These are phyloP conservation scores for Calonectris borealis DNA, from an alignment of 2,113 vertebrate genomes.

Conservation along the genomic window DNA sequence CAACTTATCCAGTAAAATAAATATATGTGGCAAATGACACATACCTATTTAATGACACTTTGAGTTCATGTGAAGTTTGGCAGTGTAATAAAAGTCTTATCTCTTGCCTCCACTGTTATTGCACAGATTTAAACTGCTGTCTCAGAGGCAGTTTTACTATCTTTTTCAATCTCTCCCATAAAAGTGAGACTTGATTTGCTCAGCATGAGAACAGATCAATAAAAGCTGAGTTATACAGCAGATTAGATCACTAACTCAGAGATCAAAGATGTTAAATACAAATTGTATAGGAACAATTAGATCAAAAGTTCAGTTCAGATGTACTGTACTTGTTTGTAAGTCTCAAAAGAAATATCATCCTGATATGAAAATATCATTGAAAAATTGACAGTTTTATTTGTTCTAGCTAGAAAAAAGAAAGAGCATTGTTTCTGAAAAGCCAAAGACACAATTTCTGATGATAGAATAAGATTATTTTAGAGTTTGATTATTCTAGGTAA, in stretches of 20 bases:
- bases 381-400: background rate
- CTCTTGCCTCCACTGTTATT: constrained; percentile 86
- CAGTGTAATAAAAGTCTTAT: constrained; percentile 90
- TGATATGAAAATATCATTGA: background rate
- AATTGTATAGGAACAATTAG: constrained; percentile 73
- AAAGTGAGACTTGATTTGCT: constrained; percentile 89
- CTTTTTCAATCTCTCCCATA: constrained; percentile 85
- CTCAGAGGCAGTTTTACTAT: constrained; percentile 87
- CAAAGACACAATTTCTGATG: background rate
- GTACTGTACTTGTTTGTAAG: constrained; percentile 70
- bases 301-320: constrained; percentile 80
- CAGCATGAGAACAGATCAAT: constrained; percentile 92
- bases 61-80: constrained; percentile 86
- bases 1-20: constrained; percentile 79
- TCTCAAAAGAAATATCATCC: constrained; percentile 39
- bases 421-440: background rate
- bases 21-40: constrained; percentile 82
- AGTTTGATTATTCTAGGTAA: background rate
- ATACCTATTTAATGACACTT: constrained; percentile 85
- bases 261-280: constrained; percentile 86
- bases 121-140: constrained; percentile 84
- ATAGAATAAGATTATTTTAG: background rate
- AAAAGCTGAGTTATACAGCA: constrained; percentile 82
- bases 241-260: constrained; percentile 83
- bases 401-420: background rate